These are phyloP conservation scores for Chloroclysta siterata DNA, from an alignment of 2,888 invertebrate genomes.

Conservation along the genomic window DNA sequence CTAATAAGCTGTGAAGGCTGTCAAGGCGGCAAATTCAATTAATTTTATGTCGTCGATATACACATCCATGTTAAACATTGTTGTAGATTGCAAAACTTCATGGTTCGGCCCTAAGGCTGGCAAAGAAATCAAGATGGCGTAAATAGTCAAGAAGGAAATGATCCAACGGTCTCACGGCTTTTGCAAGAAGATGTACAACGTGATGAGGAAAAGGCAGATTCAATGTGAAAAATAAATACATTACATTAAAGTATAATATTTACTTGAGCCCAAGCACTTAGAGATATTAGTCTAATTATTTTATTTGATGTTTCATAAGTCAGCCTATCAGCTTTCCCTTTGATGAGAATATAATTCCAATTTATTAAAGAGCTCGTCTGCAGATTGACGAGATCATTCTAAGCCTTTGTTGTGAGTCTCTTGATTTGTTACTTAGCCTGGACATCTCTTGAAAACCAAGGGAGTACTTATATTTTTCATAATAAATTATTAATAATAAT, in stretches of 20 bases:
- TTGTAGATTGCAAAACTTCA: too few relatives aligned
- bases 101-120: too few relatives aligned
- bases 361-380: constrained; percentile 25
- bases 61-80: too few relatives aligned
- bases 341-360: constrained; percentile 24
- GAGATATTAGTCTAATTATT: constrained; percentile 8
- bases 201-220: too few relatives aligned
- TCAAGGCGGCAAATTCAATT: too few relatives aligned
- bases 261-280: background rate
- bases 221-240: too few relatives aligned
- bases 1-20: too few relatives aligned
- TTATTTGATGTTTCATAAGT: constrained; percentile 18
- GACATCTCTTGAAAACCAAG: constrained; percentile 13
- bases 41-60: too few relatives aligned
- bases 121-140: too few relatives aligned
- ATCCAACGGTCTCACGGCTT: too few relatives aligned
- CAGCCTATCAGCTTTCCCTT: constrained; percentile 18
- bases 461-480: background rate
- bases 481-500: background rate
- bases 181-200: too few relatives aligned
- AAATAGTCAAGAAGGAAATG: too few relatives aligned
- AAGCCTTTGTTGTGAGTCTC: constrained; percentile 26
- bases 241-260: background rate
- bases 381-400: constrained; percentile 17
- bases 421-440: constrained; percentile 12